Percentiles rank a stretch among this genome's conserved stretches.
Evolutionary conservation across 2,888 invertebrate species (phyloP).

Genomic region (Enchytraeus crypticus): DNA sequence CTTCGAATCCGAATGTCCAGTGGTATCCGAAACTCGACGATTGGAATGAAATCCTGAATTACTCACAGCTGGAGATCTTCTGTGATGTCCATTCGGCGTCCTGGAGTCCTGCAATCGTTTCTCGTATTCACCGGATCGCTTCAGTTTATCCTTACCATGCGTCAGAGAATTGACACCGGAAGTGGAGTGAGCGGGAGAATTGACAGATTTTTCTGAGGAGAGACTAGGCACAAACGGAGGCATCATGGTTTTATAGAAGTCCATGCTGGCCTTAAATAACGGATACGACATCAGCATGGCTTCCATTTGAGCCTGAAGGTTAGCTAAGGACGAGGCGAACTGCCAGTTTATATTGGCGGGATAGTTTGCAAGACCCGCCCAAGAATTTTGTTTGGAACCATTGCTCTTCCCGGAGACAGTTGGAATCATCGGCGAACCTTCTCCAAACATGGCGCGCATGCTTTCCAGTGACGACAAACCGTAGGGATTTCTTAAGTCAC

Average conservation of each 20-base stretch:
- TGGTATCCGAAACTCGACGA: too few species aligned
- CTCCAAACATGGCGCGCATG: slow-evolving; percentile 6
- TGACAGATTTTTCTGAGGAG: not conserved
- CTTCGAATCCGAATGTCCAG: too few species aligned
- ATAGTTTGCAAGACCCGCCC: not conserved
- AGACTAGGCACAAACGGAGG: not conserved
- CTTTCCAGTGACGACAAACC: slow-evolving; percentile 2
- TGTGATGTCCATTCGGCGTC: not conserved
- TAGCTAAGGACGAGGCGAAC: not conserved
- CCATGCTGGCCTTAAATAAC: not conserved
- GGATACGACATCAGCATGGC: not conserved
- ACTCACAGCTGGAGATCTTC: not conserved
- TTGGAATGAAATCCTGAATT: too few species aligned
- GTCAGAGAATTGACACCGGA: not conserved
- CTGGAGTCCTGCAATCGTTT: not conserved
- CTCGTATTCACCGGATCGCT: not conserved
- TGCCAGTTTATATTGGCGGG: not conserved
- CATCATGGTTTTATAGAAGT: not conserved
- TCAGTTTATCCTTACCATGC: not conserved
- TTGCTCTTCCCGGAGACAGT: not conserved
- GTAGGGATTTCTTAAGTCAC: too few species aligned
- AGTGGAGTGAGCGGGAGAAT: not conserved
- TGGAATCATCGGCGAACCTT: slow-evolving; percentile 4
- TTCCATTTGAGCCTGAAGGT: not conserved
- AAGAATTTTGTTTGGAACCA: not conserved